Conservation (phyloP, 2,888 invertebrate species). For the Julus scanicus region DNA sequence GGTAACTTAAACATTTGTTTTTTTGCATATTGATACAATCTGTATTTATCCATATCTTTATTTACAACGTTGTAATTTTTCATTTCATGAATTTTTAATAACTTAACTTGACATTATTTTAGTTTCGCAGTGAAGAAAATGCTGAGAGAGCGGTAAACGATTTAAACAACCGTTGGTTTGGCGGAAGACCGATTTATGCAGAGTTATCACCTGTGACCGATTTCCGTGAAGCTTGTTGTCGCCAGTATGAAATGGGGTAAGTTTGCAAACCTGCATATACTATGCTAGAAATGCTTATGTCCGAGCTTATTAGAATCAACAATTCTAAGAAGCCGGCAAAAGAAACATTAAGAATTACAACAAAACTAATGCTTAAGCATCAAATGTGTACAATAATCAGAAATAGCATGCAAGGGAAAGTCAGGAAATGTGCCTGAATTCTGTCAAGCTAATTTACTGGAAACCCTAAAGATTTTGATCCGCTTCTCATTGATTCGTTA, state of each 20-base stretch:
- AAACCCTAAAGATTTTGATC: too few relatives aligned
- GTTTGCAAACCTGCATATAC: constrained; percentile 59
- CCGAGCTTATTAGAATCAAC: too few relatives aligned
- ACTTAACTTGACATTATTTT: constrained; percentile 60
- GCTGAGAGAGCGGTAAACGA: constrained; percentile 98
- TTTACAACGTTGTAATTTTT: too few relatives aligned
- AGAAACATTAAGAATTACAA: too few relatives aligned
- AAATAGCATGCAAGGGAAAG: too few relatives aligned
- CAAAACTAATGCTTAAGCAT: too few relatives aligned
- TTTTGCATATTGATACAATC: not conserved
- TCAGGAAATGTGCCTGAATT: too few relatives aligned
- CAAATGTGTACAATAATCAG: too few relatives aligned
- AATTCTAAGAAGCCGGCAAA: too few relatives aligned
- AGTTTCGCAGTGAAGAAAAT: constrained; percentile 97
- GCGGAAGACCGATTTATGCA: constrained; percentile 96
- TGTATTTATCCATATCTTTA: too few relatives aligned
- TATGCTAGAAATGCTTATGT: not conserved
- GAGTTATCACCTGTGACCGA: constrained; percentile 99
- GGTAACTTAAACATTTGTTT: constrained; percentile 69
- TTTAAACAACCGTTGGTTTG: constrained; percentile 99
- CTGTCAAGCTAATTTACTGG: too few relatives aligned
- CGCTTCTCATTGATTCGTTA: too few relatives aligned
- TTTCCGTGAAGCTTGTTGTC: constrained; percentile 98
- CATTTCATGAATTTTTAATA: not conserved
- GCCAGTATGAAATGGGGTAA: constrained; percentile 98